These are phyloP conservation scores for Maccullochella peelii DNA, from an alignment of 2,113 vertebrate genomes.

Conservation along the genomic window DNA sequence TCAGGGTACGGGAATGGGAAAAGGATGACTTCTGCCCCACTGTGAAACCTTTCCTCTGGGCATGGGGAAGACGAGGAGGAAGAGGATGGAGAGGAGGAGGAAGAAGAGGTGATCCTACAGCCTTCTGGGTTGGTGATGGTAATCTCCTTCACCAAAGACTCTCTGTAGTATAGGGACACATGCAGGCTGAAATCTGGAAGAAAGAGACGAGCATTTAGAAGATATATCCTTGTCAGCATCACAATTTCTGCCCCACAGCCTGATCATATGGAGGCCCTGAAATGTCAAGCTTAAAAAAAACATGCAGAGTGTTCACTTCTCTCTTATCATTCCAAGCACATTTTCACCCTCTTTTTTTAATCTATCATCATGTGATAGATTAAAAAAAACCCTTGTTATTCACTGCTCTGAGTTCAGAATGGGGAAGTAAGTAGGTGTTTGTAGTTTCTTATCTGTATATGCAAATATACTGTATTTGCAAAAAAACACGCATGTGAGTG, in stretches of 20 bases:
- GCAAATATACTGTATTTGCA: constrained; percentile 9
- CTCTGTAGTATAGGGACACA: constrained; percentile 94
- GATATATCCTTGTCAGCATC: neutral
- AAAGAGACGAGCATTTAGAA: constrained; percentile 7
- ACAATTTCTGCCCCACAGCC: neutral
- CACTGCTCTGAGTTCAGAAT: constrained; percentile 43
- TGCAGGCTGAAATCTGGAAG: constrained; percentile 91
- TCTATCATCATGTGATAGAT: neutral
- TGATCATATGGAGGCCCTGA: neutral
- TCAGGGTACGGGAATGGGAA: constrained; percentile 94
- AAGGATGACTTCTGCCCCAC: constrained; percentile 89
- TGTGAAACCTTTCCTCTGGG: constrained; percentile 80
- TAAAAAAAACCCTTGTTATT: neutral
- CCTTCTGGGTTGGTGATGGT: constrained; percentile 92
- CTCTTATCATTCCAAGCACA: neutral
- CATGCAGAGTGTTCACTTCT: neutral
- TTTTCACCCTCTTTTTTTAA: neutral
- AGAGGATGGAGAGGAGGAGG: constrained; percentile 80
- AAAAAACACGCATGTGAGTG: neutral
- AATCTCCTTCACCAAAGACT: constrained; percentile 93
- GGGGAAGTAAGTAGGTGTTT: constrained; percentile 46
- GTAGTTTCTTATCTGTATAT: constrained; percentile 34
- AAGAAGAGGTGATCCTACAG: constrained; percentile 91
- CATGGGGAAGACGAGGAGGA: constrained; percentile 84
- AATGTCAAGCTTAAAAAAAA: constrained; percentile 7